Conservation (phyloP, 1,140 invertebrate species). For the Dinothrombium tinctorium region DNA sequence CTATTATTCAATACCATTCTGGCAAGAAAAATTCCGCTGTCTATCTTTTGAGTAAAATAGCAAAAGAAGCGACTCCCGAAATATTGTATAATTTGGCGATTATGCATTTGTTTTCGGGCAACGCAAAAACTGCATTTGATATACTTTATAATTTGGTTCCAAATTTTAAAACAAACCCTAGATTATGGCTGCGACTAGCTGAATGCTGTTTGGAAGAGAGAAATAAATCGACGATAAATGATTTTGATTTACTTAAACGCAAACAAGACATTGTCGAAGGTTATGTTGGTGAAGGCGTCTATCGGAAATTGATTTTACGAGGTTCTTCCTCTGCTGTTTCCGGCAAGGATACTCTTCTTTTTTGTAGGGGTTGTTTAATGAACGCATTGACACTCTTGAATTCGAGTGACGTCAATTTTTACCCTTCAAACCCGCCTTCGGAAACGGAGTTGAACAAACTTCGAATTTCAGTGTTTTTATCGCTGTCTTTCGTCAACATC, state of each 20-base stretch:
- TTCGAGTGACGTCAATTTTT: not conserved
- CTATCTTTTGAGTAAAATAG: conserved; percentile 4
- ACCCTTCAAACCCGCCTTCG: not conserved
- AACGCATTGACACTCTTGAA: conserved; percentile 46
- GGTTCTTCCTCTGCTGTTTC: not conserved
- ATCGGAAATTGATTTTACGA: conserved; percentile 32
- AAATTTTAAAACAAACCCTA: conserved; percentile 58
- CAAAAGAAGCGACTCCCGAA: not conserved
- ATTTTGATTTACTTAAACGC: conserved; percentile 34
- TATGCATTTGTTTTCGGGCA: conserved; percentile 47
- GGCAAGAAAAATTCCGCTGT: conserved; percentile 7
- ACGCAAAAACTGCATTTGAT: conserved; percentile 84
- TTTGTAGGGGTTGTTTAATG: conserved; percentile 58
- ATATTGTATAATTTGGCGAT: conserved; percentile 66
- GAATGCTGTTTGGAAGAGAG: conserved; percentile 38
- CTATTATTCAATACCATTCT: conserved; percentile 1
- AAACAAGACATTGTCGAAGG: conserved; percentile 36
- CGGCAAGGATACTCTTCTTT: conserved; percentile 33
- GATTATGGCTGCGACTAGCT: conserved; percentile 71
- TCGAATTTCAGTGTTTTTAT: conserved; percentile 1
- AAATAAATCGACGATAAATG: conserved; percentile 19
- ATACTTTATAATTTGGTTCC: conserved; percentile 67
- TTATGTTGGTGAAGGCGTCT: conserved; percentile 31
- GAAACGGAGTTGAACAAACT: conserved; percentile 6
- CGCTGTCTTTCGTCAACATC: conserved; percentile 46